Conservation (phyloP, 2,113 vertebrate species). For the Meles meles region DNA sequence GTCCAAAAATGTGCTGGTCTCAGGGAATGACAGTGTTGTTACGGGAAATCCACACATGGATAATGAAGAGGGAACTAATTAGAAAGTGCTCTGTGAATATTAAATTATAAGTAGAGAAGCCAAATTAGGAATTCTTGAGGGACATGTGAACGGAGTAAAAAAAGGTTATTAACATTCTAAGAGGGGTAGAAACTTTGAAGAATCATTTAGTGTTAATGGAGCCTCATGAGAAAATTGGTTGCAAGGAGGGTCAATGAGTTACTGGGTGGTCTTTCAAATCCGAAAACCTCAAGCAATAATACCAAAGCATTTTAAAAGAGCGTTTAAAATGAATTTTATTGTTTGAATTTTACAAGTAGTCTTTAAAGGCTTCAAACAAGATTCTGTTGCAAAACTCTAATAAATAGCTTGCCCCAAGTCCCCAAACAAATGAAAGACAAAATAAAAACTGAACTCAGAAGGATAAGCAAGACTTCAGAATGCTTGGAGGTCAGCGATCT, state of each 20-base stretch:
- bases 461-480: slow-evolving; percentile 83
- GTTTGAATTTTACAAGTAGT: slow-evolving; percentile 89
- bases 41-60: not conserved
- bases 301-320: slow-evolving; percentile 83
- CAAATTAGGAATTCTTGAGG: not conserved
- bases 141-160: not conserved
- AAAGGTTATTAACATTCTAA: slow-evolving; percentile 1
- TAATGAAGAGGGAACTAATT: not conserved
- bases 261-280: slow-evolving; percentile 50
- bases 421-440: slow-evolving; percentile 83
- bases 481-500: slow-evolving; percentile 82
- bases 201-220: not conserved
- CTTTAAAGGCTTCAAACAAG: slow-evolving; percentile 88
- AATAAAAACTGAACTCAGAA: slow-evolving; percentile 81
- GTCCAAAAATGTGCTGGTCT: not conserved
- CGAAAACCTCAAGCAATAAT: slow-evolving; percentile 72
- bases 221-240: not conserved
- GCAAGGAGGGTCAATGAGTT: not conserved
- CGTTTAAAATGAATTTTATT: slow-evolving; percentile 90
- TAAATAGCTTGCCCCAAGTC: slow-evolving; percentile 89
- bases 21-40: not conserved
- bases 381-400: slow-evolving; percentile 91
- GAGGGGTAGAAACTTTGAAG: not conserved
- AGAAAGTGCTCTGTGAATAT: slow-evolving; percentile 2
- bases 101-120: not conserved